Evolutionary conservation across 1,140 invertebrate species (phyloP).

Genomic region (Drosophila tani): DNA sequence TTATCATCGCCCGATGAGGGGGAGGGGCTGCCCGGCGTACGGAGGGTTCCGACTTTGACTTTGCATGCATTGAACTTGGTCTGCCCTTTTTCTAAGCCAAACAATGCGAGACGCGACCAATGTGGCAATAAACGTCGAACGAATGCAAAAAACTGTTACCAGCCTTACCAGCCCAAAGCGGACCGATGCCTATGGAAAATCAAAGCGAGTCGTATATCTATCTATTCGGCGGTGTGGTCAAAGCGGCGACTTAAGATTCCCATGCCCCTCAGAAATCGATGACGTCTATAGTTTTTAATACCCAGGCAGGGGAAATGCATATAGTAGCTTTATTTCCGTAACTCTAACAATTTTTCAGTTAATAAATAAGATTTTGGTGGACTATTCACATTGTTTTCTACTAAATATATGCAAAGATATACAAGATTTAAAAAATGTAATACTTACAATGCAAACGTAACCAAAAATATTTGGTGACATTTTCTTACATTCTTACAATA

Average conservation of each 20-base stretch:
- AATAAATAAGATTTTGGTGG: too few species aligned
- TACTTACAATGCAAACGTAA: too few species aligned
- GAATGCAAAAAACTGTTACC: conserved; percentile 28
- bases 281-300: background rate
- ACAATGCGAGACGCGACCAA: conserved; percentile 43
- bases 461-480: too few species aligned
- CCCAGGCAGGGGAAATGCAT: background rate
- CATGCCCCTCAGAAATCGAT: background rate
- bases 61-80: conserved; percentile 57
- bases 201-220: background rate
- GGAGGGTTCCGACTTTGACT: conserved; percentile 49
- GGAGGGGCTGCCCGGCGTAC: background rate
- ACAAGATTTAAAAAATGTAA: too few species aligned
- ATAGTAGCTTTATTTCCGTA: too few species aligned
- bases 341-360: too few species aligned
- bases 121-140: conserved; percentile 35
- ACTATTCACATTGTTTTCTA: too few species aligned
- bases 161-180: background rate
- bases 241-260: background rate
- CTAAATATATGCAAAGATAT: too few species aligned
- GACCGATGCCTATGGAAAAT: background rate
- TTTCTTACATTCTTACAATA: too few species aligned
- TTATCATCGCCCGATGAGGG: conserved; percentile 42
- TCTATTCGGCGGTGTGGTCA: background rate
- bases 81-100: conserved; percentile 39